Percentiles rank a stretch among this genome's conserved stretches.
Evolutionary conservation across 92 coral and sea anemone species (phyloP).

Genomic region (Chrysogorgia sp.): DNA sequence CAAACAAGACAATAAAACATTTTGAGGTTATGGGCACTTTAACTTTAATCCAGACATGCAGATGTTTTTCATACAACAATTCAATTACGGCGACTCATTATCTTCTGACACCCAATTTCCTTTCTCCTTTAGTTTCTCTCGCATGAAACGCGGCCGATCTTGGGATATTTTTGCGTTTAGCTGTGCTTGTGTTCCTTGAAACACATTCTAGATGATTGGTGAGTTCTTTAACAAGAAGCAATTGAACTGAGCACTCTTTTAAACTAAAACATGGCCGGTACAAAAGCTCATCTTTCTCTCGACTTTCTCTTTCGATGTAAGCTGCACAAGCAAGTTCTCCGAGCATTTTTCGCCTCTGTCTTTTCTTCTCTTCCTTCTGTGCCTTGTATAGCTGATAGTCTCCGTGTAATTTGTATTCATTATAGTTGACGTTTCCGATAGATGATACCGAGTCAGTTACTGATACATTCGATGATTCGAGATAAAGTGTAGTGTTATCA

Average conservation of each 20-base stretch:
- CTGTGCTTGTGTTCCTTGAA: not conserved
- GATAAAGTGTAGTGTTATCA: not conserved
- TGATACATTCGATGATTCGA: too few species aligned
- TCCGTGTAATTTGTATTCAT: not conserved
- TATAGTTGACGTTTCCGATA: too few species aligned
- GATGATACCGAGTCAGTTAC: too few species aligned
- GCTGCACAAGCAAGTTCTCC: slow-evolving; percentile 1
- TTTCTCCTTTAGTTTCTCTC: slow-evolving; percentile 21
- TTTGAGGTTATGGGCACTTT: too few species aligned
- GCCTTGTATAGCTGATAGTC: not conserved
- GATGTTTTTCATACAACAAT: too few species aligned
- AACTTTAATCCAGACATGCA: too few species aligned
- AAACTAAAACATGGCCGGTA: slow-evolving; percentile 22
- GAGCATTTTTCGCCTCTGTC: slow-evolving; percentile 9
- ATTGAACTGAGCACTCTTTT: slow-evolving; percentile 1
- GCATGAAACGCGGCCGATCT: slow-evolving; percentile 18
- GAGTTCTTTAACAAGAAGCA: slow-evolving; percentile 11
- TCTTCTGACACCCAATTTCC: not conserved
- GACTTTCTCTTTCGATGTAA: not conserved
- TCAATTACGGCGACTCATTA: not conserved
- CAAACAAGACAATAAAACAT: too few species aligned
- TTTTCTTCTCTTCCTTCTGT: slow-evolving; percentile 2
- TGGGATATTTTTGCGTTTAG: not conserved
- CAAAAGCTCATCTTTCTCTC: not conserved
- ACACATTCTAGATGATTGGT: slow-evolving; percentile 3